Conservation (phyloP, 2,113 vertebrate genomes). For the Dromas ardeola region DNA sequence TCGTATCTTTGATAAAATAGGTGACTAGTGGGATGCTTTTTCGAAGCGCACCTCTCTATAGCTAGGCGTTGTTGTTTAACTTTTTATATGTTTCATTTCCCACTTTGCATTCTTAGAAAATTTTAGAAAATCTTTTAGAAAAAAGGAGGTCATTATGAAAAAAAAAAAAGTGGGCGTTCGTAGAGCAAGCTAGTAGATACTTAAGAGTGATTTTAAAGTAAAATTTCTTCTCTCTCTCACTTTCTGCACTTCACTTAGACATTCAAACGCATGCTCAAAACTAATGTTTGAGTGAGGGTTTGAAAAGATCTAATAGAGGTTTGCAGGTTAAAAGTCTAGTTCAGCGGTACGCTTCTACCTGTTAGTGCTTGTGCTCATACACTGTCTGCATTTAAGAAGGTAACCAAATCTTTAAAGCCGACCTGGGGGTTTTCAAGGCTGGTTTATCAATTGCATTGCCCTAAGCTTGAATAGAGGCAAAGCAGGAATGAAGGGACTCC, state of each 20-base stretch:
- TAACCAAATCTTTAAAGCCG: background rate
- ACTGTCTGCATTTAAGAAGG: background rate
- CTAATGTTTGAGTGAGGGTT: background rate
- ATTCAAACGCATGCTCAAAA: background rate
- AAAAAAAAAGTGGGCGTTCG: background rate
- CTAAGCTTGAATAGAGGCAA: background rate
- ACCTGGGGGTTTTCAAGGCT: background rate
- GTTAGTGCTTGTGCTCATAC: background rate
- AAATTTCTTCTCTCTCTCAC: background rate
- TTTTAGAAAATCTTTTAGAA: background rate
- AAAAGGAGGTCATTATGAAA: background rate
- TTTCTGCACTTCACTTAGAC: background rate
- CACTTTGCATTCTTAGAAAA: background rate
- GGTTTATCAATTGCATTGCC: background rate
- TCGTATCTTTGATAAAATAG: background rate
- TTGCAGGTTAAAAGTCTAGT: background rate
- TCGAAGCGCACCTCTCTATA: background rate
- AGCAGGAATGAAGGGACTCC: background rate
- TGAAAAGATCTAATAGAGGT: background rate
- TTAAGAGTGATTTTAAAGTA: background rate
- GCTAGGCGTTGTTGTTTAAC: background rate
- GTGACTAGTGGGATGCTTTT: background rate
- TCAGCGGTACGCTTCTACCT: background rate
- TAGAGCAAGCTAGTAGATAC: background rate
- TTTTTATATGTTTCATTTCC: background rate